Evolutionary conservation across 2,888 invertebrate genomes (phyloP).

Genomic region (Phyllotreta striolata): DNA sequence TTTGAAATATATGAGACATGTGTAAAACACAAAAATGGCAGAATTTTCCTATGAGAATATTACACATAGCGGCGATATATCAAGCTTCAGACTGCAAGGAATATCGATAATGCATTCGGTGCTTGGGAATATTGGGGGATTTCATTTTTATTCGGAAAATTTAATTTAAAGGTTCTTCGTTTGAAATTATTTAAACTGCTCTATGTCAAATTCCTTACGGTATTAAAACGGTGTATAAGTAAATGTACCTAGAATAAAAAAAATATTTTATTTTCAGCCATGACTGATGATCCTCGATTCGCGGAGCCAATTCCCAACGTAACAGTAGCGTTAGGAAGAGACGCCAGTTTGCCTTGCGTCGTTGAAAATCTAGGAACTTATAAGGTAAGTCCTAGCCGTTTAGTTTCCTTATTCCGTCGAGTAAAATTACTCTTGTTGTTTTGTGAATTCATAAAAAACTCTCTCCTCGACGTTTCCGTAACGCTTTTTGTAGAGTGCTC

Average conservation of each 20-base stretch:
- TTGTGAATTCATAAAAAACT: no score
- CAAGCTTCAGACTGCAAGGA: slow-evolving; percentile 50
- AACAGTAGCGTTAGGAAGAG: slow-evolving; percentile 88
- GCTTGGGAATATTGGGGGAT: neutral
- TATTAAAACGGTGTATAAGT: slow-evolving; percentile 1
- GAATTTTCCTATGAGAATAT: slow-evolving; percentile 51
- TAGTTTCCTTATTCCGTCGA: neutral
- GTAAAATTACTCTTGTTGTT: no score
- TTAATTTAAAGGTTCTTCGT: no score
- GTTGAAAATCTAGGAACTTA: slow-evolving; percentile 89
- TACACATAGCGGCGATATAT: slow-evolving; percentile 54
- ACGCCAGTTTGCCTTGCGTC: slow-evolving; percentile 88
- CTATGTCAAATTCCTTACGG: neutral
- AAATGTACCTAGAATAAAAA: slow-evolving; percentile 19
- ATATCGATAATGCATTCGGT: slow-evolving; percentile 49
- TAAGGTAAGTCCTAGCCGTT: slow-evolving; percentile 71
- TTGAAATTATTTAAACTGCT: no score
- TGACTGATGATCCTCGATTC: slow-evolving; percentile 87
- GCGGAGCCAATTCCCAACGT: slow-evolving; percentile 92
- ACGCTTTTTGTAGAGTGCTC: no score
- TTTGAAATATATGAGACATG: slow-evolving; percentile 45
- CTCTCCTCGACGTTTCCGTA: no score
- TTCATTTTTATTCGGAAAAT: neutral
- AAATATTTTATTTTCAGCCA: slow-evolving; percentile 67
- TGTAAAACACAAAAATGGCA: slow-evolving; percentile 52